Evolutionary conservation across 2,888 invertebrate genomes (phyloP), one percentile per base, ranked within the genome.

Genomic region (Branchipolynoe longqiensis): DNA sequence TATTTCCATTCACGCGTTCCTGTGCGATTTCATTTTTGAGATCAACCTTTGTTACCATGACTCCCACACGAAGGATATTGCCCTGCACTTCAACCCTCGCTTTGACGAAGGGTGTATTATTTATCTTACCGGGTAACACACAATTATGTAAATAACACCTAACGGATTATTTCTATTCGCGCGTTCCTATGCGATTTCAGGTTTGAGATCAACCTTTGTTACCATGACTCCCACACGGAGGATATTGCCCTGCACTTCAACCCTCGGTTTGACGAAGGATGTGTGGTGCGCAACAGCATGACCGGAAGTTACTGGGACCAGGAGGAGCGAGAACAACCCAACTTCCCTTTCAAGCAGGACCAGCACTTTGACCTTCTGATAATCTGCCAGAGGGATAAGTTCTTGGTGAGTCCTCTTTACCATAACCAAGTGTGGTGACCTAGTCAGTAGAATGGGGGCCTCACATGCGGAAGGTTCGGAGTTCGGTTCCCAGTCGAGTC

Each of bases 1-100:
- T n/a, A n/a, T n/a, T n/a, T n/a, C n/a, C n/a, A n/a, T n/a, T n/a
- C n/a, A n/a, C n/a, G n/a, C n/a, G n/a, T n/a, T n/a, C n/a, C n/a
- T n/a, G n/a, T n/a, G n/a, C n/a, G n/a, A n/a, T n/a, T n/a, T n/a
- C n/a, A 62, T 82, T 58, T 86, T 87, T 64, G 84, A 82, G 59
- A 73, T 87, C n/a, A 84, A 87, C 74, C 36, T 87, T 8, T 73
- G 84, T 59, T 38, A 78, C n/a, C 84, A 85, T 25, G 28, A 74
- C 48, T 36, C 33, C 22, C 56, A 74, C 73, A 62, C 36, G 41
- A 58, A 48, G 18, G 82, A 87, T 31, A 62, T 87, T 25, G 82
- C 81, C 18, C 82, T 87, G 22, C 86, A 86, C 74, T 87, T 86
- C 74, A 87, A 87, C 69, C 86, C 86, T 1, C 81, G 87, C 38